Base-by-base conservation (phyloP, 2,797 vertebrate genomes). In the Somateria mollissima region DNA sequence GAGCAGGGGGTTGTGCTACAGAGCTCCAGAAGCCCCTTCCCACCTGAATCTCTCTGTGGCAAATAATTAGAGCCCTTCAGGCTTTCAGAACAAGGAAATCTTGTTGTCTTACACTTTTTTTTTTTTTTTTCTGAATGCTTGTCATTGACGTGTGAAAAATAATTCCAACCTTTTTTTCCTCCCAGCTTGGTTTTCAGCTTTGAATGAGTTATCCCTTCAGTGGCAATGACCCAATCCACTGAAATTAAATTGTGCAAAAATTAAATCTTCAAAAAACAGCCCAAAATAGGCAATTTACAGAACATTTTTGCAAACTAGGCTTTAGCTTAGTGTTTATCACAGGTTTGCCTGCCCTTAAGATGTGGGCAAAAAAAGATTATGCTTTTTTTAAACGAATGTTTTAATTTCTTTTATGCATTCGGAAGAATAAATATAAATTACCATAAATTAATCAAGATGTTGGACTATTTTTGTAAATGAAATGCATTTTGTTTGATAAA, bases 371-470 rank as follows among this genome's bases (percentile, higher is more conserved):
- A 84, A 34, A 47, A 11, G 6, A 47, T 36, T 4, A 21, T 0
- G 4, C 41, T 4, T 8, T 94, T 92, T 85, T 89, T 53, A 82
- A 84, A 89, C 7, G 24, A 81, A 72, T 37, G 34, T 21, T 72
- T 70, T 17, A 10, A 41, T 66, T 54, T 69, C 30, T 77, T 89
- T 85, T 58, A 84, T 81, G 57, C 18, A 94, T 87, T 92, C 87
- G 82, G 81, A 89, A 90, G 56, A 93, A 86, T 77, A 81, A 93
- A 90, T 81, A 94, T 94, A 93, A 75, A 93, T 93, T 84, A 89
- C 77, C 91, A 92, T 94, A 92, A 67, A 94, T 92, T 93, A 95
- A 94, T 86, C 85, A 96, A 94, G 84, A 47, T 57, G 37, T 66
- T 70, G 89, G 64, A 62, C 78, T 93, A 58, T 92, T 93, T 96